phyloP scores from a whole-genome alignment of 2,797 vertebrate species.

The Anolis apletophallus region DNA sequence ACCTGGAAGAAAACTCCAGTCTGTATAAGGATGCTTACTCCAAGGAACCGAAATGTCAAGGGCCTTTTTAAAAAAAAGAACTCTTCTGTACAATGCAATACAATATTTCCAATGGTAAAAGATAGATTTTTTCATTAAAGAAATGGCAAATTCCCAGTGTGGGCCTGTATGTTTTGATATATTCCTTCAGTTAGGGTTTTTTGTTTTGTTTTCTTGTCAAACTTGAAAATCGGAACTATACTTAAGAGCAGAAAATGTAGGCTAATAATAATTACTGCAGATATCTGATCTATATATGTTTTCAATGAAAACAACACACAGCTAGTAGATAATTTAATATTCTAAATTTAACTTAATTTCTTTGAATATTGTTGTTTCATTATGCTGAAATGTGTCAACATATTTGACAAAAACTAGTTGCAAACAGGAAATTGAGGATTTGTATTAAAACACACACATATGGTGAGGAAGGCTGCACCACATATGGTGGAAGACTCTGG shows the following conservation, averaged over 20 bases:
- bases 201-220: slow-evolving; percentile 67
- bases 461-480: slow-evolving; percentile 75
- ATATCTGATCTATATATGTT: slow-evolving; percentile 83
- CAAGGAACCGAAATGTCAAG: slow-evolving; percentile 13
- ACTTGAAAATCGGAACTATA: slow-evolving; percentile 68
- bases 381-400: slow-evolving; percentile 73
- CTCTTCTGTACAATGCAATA: neutral
- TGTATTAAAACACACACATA: slow-evolving; percentile 70
- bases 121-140: neutral
- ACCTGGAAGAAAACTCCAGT: neutral
- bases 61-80: neutral
- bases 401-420: slow-evolving; percentile 72
- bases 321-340: slow-evolving; percentile 81
- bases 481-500: slow-evolving; percentile 76
- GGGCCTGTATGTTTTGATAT: slow-evolving; percentile 54
- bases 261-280: slow-evolving; percentile 80
- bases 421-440: slow-evolving; percentile 70
- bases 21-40: neutral
- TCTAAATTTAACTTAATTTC: too few species aligned
- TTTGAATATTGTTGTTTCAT: slow-evolving; percentile 77
- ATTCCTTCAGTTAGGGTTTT: slow-evolving; percentile 54
- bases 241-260: slow-evolving; percentile 72
- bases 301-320: slow-evolving; percentile 82
- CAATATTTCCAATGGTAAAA: neutral
- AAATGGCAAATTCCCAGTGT: slow-evolving; percentile 45